Conservation (phyloP, 2,797 vertebrate species). For the Eulemur rubriventer region DNA sequence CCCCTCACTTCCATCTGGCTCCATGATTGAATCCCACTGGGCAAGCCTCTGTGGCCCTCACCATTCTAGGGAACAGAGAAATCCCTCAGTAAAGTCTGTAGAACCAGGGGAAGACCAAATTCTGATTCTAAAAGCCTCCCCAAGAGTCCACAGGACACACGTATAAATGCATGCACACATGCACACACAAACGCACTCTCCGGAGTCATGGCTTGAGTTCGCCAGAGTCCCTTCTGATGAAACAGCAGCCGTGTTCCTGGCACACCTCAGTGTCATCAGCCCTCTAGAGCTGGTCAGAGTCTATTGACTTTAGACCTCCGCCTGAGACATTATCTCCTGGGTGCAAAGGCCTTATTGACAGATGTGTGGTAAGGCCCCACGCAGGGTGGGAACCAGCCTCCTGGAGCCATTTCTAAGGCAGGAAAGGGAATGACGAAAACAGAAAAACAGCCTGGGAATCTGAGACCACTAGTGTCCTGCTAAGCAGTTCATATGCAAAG, state of each 20-base stretch:
- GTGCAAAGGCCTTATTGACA: conserved; percentile 38
- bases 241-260: not conserved
- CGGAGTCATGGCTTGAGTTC: not conserved
- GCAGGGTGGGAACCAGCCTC: not conserved
- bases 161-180: not conserved
- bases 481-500: not conserved
- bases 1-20: not conserved
- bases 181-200: not conserved
- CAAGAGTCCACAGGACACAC: not conserved
- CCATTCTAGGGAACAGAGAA: not conserved
- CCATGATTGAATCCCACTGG: not conserved
- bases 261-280: not conserved
- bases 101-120: not conserved
- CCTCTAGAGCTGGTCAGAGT: not conserved
- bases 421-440: not conserved
- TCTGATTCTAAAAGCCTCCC: not conserved
- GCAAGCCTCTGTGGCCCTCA: not conserved
- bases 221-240: not conserved
- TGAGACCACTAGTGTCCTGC: not conserved
- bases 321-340: conserved; percentile 34
- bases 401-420: not conserved
- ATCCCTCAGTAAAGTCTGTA: not conserved
- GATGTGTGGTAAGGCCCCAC: not conserved
- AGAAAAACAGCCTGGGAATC: not conserved
- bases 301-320: conserved; percentile 7